These are phyloP conservation scores for Microplitis demolitor DNA, from an alignment of 1,140 invertebrate species.

Conservation along the genomic window DNA sequence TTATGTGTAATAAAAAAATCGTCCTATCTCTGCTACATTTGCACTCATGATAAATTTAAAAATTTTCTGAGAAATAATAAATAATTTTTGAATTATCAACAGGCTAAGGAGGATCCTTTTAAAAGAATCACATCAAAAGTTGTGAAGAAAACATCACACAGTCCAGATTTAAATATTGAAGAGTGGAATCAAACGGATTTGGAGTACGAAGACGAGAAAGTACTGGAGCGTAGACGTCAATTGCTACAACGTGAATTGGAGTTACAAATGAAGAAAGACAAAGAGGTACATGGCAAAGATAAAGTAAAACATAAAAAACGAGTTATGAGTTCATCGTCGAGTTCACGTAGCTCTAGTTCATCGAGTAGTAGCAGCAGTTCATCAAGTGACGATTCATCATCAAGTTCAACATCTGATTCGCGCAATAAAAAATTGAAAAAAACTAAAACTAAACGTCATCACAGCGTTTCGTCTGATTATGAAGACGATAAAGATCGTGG, in stretches of 20 bases:
- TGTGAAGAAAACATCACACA: conserved; percentile 67
- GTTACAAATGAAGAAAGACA: conserved; percentile 75
- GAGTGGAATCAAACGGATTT: conserved; percentile 79
- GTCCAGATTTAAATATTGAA: conserved; percentile 72
- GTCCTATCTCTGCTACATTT: too few relatives aligned
- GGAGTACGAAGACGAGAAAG: conserved; percentile 83
- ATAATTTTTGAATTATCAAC: conserved; percentile 17
- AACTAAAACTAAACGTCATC: conserved; percentile 65
- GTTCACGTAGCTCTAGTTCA: conserved; percentile 67
- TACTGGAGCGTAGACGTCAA: conserved; percentile 75
- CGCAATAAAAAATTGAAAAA: conserved; percentile 61
- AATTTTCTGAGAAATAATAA: too few relatives aligned
- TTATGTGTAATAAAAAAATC: too few relatives aligned
- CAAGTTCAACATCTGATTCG: conserved; percentile 59
- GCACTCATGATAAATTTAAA: too few relatives aligned
- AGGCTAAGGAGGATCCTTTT: conserved; percentile 68
- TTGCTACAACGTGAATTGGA: conserved; percentile 79
- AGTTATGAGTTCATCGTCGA: conserved; percentile 71
- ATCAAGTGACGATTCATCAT: conserved; percentile 65
- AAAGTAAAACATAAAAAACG: conserved; percentile 64
- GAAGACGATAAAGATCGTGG: conserved; percentile 56
- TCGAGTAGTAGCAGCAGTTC: conserved; percentile 68
- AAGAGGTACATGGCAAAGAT: conserved; percentile 62
- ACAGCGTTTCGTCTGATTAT: conserved; percentile 66
- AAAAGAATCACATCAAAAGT: conserved; percentile 70